Base-by-base conservation (phyloP, 2,113 vertebrate species). In the Arenaria interpres region DNA sequence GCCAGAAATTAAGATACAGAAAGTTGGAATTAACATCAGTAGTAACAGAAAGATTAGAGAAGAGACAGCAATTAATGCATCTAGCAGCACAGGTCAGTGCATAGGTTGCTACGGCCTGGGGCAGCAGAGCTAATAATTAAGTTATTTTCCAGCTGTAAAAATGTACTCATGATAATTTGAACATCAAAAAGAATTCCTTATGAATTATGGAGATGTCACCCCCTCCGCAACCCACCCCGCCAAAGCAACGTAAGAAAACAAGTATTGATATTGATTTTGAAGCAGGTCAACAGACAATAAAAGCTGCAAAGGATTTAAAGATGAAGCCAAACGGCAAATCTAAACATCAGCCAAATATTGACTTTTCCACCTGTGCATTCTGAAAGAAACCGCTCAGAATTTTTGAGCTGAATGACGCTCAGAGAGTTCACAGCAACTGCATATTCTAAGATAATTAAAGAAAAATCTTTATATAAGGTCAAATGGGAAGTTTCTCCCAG, bases 1-100 rank as follows among this genome's bases (percentile, higher is more conserved):
- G 97, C 97, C 98, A 98, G 97, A 98, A 96, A 98, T 99, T 99
- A 99, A 98, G 96, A 92, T 92, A 98, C 75, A 92, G 96, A 96
- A 96, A 97, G 97, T 95, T 93, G 93, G 87, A 97, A 91, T 89
- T 88, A 94, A 64, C 43, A 90, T 97, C 96, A 98, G 97, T 94
- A 98, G 97, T 93, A 98, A 96, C 90, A 97, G 98, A 97, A 59
- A 97, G 96, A 93, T 95, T 33, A 97, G 97, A 91, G 94, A 92
- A 95, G 94, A 96, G 89, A 97, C 48, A 90, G 93, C 50, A 90
- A 71, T 88, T 92, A 95, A 43, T 39, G 32, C 46, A 82, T 78
- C 30, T 53, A 41, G 79, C 32, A 82, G 0, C 35, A 89, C 79
- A 90, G 57, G 64, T 78, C 72, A 74, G 57, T 50, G 68, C 17